These are phyloP conservation scores for Corythoichthys haematopterus DNA, from an alignment of 2,113 vertebrate genomes.

Conservation along the genomic window DNA sequence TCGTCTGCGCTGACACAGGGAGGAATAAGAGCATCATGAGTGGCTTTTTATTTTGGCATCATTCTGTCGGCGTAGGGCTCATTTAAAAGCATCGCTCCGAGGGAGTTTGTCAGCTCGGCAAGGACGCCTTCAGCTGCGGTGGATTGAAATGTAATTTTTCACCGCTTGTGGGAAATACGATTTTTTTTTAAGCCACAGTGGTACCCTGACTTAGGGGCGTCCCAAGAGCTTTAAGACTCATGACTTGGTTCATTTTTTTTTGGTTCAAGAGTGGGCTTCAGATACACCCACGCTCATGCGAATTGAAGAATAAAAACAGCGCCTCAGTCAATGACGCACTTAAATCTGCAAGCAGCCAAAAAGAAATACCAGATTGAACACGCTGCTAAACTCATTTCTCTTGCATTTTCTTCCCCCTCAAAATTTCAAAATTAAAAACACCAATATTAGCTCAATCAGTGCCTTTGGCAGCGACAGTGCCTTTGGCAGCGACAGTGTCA, in stretches of 20 bases:
- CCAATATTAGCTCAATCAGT: no score
- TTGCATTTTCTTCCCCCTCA: no score
- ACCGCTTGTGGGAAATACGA: background rate
- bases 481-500: no score
- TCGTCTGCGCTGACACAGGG: slow-evolving; percentile 28
- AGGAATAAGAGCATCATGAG: slow-evolving; percentile 23
- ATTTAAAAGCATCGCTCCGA: slow-evolving; percentile 19
- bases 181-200: slow-evolving; percentile 6
- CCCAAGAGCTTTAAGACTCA: background rate
- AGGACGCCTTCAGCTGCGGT: slow-evolving; percentile 26
- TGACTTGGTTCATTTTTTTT: background rate
- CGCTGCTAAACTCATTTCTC: no score
- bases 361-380: no score
- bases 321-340: no score
- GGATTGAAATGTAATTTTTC: slow-evolving; percentile 11
- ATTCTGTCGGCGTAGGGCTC: slow-evolving; percentile 10
- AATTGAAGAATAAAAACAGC: no score
- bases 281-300: no score
- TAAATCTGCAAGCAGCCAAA: no score
- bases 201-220: background rate
- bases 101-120: slow-evolving; percentile 17
- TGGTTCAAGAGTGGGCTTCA: no score
- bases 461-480: no score
- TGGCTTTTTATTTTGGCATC: slow-evolving; percentile 47
- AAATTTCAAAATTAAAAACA: no score